Evolutionary conservation across 1,140 invertebrate genomes (phyloP).

Genomic region (Lordiphosa collinella): DNA sequence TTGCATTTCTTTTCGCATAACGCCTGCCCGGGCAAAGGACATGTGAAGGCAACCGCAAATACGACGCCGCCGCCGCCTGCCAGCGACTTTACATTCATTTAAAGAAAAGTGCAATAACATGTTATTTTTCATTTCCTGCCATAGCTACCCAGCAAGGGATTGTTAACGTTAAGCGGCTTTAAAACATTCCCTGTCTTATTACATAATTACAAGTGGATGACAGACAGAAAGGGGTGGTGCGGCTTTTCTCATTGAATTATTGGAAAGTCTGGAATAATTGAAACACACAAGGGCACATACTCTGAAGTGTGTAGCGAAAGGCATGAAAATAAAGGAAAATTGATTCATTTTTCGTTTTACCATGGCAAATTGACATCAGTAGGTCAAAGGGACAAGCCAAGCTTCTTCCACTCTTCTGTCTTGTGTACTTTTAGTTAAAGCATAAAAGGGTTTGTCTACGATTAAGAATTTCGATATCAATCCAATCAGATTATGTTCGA

Average conservation of each 20-base stretch:
- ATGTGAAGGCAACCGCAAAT: conserved; percentile 45
- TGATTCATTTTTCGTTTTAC: too few species aligned
- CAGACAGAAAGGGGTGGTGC: conserved; percentile 10
- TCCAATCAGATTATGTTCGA: too few species aligned
- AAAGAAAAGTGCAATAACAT: conserved; percentile 74
- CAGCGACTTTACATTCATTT: conserved; percentile 44
- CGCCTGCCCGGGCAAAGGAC: conserved; percentile 25
- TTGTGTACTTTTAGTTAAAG: too few species aligned
- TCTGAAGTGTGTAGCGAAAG: too few species aligned
- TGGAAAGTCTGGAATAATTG: too few species aligned
- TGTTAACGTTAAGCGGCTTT: conserved; percentile 66
- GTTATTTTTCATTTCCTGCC: conserved; percentile 48
- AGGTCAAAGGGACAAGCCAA: too few species aligned
- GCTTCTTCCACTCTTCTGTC: too few species aligned
- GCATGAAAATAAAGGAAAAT: too few species aligned
- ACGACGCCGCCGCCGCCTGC: conserved; percentile 38
- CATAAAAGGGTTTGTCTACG: too few species aligned
- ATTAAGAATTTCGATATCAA: too few species aligned
- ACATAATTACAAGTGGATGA: conserved; percentile 69
- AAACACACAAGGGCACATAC: too few species aligned
- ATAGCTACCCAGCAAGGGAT: background rate
- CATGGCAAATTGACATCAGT: too few species aligned
- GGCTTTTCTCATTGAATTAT: background rate
- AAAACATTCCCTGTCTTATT: conserved; percentile 67
- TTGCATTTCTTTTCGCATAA: conserved; percentile 42